Evolutionary conservation across 2,888 invertebrate species (phyloP).

Genomic region (Cerceris ruficornis): DNA sequence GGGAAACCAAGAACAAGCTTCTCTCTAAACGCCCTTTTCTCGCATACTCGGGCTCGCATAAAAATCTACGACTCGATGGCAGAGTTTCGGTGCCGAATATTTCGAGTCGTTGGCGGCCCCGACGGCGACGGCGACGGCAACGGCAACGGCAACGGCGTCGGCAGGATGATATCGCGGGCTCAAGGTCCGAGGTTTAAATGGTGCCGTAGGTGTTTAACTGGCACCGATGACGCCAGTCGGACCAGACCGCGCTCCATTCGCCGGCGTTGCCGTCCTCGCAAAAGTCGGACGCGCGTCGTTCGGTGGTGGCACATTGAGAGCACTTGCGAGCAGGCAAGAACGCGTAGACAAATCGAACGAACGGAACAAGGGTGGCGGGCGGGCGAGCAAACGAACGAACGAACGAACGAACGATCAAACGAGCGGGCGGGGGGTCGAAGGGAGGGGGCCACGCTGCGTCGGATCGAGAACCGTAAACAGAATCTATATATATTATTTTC

Average conservation of each 20-base stretch:
- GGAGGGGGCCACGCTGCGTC: neutral
- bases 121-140: neutral
- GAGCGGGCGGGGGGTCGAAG: neutral
- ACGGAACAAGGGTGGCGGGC: conserved; percentile 11
- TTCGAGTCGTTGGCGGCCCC: neutral
- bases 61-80: neutral
- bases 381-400: neutral
- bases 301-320: neutral
- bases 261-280: conserved; percentile 6
- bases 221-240: conserved; percentile 60
- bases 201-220: conserved; percentile 64
- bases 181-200: conserved; percentile 67
- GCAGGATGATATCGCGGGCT: conserved; percentile 67
- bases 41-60: too few species aligned
- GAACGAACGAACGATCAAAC: too few species aligned
- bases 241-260: conserved; percentile 42
- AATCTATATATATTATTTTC: conserved; percentile 2
- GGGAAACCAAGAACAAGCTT: neutral
- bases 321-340: neutral
- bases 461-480: conserved; percentile 1
- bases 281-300: conserved; percentile 24
- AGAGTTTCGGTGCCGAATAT: neutral
- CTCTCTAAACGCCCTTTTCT: too few species aligned
- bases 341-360: neutral
- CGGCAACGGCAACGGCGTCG: neutral